A percentile compares a stretch with the other conserved stretches of the same genome.
Evolutionary conservation across 1,140 invertebrate species (phyloP).

Genomic region (Tetramorium alpestre): DNA sequence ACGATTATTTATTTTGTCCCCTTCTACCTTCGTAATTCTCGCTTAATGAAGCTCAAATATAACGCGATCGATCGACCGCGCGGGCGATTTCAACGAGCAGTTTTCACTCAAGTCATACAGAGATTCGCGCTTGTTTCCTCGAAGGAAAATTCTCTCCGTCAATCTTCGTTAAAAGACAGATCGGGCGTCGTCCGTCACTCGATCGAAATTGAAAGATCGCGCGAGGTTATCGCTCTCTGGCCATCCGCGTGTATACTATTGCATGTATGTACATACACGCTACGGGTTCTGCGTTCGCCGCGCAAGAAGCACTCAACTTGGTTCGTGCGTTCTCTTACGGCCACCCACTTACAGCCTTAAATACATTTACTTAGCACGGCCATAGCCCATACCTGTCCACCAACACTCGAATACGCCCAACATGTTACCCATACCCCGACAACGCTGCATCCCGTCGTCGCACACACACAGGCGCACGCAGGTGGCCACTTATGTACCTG

Average conservation of each 20-base stretch:
- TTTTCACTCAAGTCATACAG: background rate
- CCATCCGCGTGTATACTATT: background rate
- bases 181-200: background rate
- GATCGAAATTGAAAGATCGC: constrained; percentile 22
- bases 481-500: constrained; percentile 14
- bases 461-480: background rate
- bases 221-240: constrained; percentile 1
- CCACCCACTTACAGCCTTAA: constrained; percentile 60
- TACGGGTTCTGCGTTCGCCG: background rate
- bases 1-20: constrained; percentile 50
- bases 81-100: background rate
- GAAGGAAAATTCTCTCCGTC: background rate
- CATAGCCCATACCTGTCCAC: constrained; percentile 54
- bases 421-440: background rate
- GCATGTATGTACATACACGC: background rate
- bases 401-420: constrained; percentile 27
- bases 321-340: constrained; percentile 45
- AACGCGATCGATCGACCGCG: background rate
- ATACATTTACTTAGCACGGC: constrained; percentile 51
- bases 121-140: background rate
- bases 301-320: constrained; percentile 4
- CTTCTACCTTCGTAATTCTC: background rate
- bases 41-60: constrained; percentile 2
- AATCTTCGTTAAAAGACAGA: background rate
- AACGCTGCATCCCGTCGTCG: background rate